A percentile compares a stretch with the other conserved stretches of the same genome.
Evolutionary conservation across 2,888 invertebrate species (phyloP).

Genomic region (Polymixis lichenea): DNA sequence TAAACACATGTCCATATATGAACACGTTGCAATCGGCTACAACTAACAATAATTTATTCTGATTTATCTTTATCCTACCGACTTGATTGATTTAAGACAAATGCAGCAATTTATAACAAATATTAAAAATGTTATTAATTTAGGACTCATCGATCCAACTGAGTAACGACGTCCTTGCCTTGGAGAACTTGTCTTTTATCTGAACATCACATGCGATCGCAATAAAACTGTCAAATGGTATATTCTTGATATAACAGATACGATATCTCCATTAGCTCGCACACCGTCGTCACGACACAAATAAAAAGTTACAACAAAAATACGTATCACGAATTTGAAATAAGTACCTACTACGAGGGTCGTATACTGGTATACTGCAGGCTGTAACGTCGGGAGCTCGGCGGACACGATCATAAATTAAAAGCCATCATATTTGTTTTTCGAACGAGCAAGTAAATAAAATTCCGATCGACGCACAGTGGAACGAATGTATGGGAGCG

Average conservation of each 20-base stretch:
- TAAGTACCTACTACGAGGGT: constrained; percentile 55
- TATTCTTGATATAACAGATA: constrained; percentile 86
- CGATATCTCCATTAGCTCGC: constrained; percentile 86
- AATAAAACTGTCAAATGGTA: constrained; percentile 88
- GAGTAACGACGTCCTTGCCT: constrained; percentile 70
- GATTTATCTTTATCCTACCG: constrained; percentile 22
- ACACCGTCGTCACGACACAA: constrained; percentile 83
- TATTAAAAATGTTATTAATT: constrained; percentile 58
- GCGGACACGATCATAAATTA: constrained; percentile 86
- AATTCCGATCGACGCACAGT: constrained; percentile 86
- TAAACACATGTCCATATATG: constrained; percentile 71
- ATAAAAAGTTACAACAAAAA: constrained; percentile 80
- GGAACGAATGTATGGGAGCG: too few species aligned
- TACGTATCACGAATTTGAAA: constrained; percentile 78
- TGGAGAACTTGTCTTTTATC: constrained; percentile 78
- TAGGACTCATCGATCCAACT: constrained; percentile 55
- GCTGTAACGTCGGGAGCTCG: constrained; percentile 74
- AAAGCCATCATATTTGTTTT: constrained; percentile 89
- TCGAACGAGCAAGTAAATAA: constrained; percentile 86
- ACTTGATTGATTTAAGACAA: constrained; percentile 52
- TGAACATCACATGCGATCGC: constrained; percentile 80
- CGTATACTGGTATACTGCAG: constrained; percentile 68
- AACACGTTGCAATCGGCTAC: constrained; percentile 52
- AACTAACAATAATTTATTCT: constrained; percentile 50
- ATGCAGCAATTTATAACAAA: constrained; percentile 15